Conservation (phyloP, 2,113 vertebrate species). For the Mellivora capensis region DNA sequence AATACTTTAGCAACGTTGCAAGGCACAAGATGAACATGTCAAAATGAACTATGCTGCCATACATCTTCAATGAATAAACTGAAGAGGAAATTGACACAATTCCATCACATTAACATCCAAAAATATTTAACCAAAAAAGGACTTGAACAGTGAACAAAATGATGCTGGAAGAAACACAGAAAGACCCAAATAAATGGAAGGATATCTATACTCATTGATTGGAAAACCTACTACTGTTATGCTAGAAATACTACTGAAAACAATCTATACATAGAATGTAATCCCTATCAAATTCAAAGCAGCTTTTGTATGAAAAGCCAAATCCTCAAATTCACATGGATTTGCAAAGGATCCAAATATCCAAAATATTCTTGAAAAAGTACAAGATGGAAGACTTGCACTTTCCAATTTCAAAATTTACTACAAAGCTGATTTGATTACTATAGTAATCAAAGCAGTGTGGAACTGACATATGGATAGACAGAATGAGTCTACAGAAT, state of each 20-base stretch:
- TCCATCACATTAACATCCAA: background rate
- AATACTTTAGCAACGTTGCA: background rate
- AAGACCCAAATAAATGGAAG: background rate
- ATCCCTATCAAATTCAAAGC: background rate
- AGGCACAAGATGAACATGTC: background rate
- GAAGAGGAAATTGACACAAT: background rate
- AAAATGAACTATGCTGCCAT: background rate
- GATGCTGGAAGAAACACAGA: background rate
- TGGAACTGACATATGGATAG: background rate
- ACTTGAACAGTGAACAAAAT: background rate
- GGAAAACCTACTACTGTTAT: background rate
- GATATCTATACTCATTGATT: background rate
- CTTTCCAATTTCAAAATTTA: background rate
- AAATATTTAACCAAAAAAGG: background rate
- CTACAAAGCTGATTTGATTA: background rate
- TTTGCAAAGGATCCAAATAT: background rate
- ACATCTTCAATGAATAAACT: background rate
- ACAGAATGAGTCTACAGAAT: background rate
- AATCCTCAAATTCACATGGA: background rate
- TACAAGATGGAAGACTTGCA: background rate
- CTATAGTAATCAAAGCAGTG: background rate
- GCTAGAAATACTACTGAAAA: background rate
- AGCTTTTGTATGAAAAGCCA: background rate
- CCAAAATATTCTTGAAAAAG: background rate
- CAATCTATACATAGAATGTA: background rate